These are phyloP conservation scores for Dendrocincla tyrannina DNA, from an alignment of 2,797 vertebrate genomes.

Conservation along the genomic window DNA sequence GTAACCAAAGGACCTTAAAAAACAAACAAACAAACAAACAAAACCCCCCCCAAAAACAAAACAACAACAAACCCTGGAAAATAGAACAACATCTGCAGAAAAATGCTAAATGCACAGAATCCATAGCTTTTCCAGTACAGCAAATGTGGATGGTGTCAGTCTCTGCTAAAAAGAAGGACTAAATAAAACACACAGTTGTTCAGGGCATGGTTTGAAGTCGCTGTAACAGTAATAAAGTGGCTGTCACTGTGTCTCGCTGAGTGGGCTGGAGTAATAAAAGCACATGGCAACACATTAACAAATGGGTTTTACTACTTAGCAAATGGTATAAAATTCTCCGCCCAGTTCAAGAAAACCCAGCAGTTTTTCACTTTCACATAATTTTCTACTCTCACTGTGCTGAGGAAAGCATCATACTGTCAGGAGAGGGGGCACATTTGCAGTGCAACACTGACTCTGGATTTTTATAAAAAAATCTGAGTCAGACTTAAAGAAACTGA, in stretches of 20 bases:
- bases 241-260: background rate
- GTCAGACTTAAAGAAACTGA: background rate
- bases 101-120: background rate
- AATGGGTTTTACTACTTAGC: background rate
- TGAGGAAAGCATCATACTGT: background rate
- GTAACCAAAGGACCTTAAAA: background rate
- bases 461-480: background rate
- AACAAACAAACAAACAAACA: no score
- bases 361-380: background rate
- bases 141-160: background rate
- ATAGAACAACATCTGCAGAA: background rate
- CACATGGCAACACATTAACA: slow-evolving; percentile 25
- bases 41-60: no score
- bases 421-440: background rate
- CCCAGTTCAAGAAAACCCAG: background rate
- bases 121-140: background rate
- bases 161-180: background rate
- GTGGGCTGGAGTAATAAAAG: background rate
- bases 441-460: background rate
- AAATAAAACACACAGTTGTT: background rate
- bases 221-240: background rate
- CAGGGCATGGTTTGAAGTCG: background rate
- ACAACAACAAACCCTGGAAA: background rate
- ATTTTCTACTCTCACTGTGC: background rate
- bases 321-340: background rate